Evolutionary conservation across 2,888 invertebrate species (phyloP).

Genomic region (Baronia brevicornis): DNA sequence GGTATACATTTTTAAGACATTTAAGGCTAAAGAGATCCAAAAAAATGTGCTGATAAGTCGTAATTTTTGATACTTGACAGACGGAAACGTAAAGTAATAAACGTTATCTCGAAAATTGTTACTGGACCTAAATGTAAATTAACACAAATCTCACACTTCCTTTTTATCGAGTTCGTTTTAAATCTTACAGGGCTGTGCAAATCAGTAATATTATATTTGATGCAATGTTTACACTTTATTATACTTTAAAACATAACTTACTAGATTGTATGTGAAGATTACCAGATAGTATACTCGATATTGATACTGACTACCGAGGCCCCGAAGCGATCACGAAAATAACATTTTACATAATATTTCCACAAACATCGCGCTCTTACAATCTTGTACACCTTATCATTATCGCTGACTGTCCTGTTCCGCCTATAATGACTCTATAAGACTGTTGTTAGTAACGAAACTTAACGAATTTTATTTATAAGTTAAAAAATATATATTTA

Average conservation of each 20-base stretch:
- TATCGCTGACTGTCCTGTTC: constrained; percentile 4
- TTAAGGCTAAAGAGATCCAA: constrained; percentile 38
- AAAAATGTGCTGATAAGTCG: constrained; percentile 38
- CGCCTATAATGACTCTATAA: no score
- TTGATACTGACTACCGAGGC: constrained; percentile 1
- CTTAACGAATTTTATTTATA: no score
- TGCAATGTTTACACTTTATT: no score
- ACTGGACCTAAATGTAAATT: constrained; percentile 50
- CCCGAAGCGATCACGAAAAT: constrained; percentile 7
- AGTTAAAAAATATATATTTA: no score
- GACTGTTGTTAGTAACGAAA: no score
- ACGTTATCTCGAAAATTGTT: constrained; percentile 42
- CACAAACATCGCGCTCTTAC: background rate
- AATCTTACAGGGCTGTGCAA: constrained; percentile 1
- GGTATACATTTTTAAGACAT: constrained; percentile 28
- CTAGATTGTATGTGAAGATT: no score
- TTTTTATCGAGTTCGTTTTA: constrained; percentile 4
- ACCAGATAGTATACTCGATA: no score
- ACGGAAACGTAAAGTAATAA: constrained; percentile 41
- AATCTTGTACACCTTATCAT: background rate
- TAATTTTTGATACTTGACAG: constrained; percentile 37
- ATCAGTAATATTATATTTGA: background rate
- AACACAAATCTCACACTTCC: constrained; percentile 31
- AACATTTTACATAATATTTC: constrained; percentile 3
- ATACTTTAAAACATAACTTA: no score